These are phyloP conservation scores for Elymnias hypermnestra DNA, from an alignment of 1,140 invertebrate species.

Conservation along the genomic window DNA sequence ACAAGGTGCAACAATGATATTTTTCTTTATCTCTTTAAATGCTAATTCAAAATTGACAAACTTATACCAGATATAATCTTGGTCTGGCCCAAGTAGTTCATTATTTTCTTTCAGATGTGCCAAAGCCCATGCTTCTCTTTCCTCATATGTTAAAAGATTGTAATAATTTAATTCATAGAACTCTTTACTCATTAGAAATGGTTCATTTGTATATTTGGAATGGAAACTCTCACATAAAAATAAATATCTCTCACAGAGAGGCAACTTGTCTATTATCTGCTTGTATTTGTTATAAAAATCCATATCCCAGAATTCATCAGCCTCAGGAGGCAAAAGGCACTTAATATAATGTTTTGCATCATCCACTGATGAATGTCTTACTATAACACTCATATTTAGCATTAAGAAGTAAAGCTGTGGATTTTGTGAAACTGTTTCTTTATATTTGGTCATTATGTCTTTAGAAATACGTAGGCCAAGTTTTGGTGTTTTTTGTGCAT, in stretches of 20 bases:
- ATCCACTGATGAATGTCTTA: conserved; percentile 29
- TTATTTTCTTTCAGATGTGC: conserved; percentile 31
- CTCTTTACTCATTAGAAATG: conserved; percentile 37
- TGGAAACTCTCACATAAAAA: conserved; percentile 40
- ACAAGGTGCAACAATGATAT: conserved; percentile 28
- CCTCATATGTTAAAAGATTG: conserved; percentile 32
- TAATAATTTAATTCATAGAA: conserved; percentile 40
- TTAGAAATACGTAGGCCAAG: conserved; percentile 39
- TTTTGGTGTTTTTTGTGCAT: neutral
- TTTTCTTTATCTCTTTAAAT: conserved; percentile 39
- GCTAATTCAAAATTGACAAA: conserved; percentile 42
- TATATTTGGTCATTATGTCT: conserved; percentile 44
- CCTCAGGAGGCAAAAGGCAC: conserved; percentile 24
- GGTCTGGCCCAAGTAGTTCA: conserved; percentile 30
- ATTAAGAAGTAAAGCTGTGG: conserved; percentile 32
- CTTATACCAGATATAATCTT: conserved; percentile 43
- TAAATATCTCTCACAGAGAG: conserved; percentile 29
- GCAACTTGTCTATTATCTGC: conserved; percentile 35
- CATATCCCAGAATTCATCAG: conserved; percentile 36
- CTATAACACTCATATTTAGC: conserved; percentile 28
- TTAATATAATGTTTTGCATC: conserved; percentile 39
- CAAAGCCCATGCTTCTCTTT: conserved; percentile 46
- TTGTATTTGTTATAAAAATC: conserved; percentile 27
- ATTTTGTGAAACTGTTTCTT: conserved; percentile 31
- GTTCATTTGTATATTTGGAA: conserved; percentile 30